Percentiles rank a stretch among this genome's conserved stretches.
phyloP scores from a whole-genome alignment of 2,888 invertebrate genomes.

The Syrista parreyssii region DNA sequence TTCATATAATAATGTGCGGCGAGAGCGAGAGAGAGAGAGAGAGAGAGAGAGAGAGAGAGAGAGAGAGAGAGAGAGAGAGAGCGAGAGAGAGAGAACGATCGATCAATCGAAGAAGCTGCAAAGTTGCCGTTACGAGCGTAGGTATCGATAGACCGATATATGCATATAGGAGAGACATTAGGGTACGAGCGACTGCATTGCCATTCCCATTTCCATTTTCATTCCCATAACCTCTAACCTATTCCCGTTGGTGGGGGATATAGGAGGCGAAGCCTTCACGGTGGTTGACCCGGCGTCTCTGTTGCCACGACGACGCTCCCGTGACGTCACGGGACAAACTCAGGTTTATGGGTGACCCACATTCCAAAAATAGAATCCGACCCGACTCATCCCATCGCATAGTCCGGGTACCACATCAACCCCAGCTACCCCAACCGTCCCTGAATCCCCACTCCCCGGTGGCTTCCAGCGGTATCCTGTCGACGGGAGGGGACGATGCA shows the following conservation, averaged over 20 bases:
- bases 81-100: neutral
- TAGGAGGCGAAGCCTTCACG: constrained; percentile 21
- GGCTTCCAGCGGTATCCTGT: constrained; percentile 1
- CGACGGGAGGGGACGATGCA: neutral
- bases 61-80: no score
- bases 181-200: neutral
- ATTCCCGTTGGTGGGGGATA: constrained; percentile 17
- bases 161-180: neutral
- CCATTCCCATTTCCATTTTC: constrained; percentile 28
- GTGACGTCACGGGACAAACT: constrained; percentile 65
- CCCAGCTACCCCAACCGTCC: constrained; percentile 9
- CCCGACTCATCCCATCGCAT: constrained; percentile 22
- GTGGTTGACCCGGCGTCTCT: constrained; percentile 60
- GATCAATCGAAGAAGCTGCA: no score
- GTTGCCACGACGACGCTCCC: constrained; percentile 63
- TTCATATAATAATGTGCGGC: no score
- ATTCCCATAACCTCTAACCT: constrained; percentile 34
- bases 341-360: constrained; percentile 64
- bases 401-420: constrained; percentile 2
- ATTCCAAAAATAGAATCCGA: constrained; percentile 62
- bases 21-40: neutral
- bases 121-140: no score
- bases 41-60: neutral
- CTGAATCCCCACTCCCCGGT: constrained; percentile 22
- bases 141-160: no score